Base-by-base conservation (phyloP, 2,797 vertebrate species). In the Gobio occitaniae region DNA sequence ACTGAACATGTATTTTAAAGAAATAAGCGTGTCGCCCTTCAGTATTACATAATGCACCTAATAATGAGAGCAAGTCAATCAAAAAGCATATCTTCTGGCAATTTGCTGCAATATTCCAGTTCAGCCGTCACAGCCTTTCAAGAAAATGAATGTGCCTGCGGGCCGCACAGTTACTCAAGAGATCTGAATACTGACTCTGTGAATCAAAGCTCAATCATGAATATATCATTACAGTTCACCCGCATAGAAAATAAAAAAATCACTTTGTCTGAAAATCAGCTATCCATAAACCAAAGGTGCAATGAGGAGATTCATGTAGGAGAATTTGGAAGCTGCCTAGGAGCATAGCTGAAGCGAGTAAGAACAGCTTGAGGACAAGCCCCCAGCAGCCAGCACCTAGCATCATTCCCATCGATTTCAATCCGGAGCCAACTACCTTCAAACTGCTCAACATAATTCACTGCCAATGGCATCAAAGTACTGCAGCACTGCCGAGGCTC, bases 321-420 rank as follows among this genome's bases (percentile, higher is more conserved):
- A 50, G 48, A 82, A 84, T 66, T 41, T 80, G 59, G 70, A 76
- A 81, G 68, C 47, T 63, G 63, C 76, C 72, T 38, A 8, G 75
- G 16, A 85, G 74, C 29, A 52, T 68, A 54, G 70, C 59, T 74
- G 66, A 84, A 75, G 65, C 79, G 78, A 70, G 25, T 69, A 63
- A 79, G 77, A 82, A 87, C 12, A 16, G 76, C 86, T 88, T 12
- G n/a, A 82, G 78, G 89, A 86, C 75, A 87, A 82, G 80, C 83
- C 87, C 78, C 86, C 63, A 85, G 88, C 72, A 86, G 85, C 86
- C 74, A 86, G 78, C 56, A 65, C 79, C 86, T 75, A 68, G 86
- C 52, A 80, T 83, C 83, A 79, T 82, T 84, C 86, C 68, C 80
- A 85, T 78, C 83, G 86, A 91, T 90, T 90, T 86, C 78, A 84